Evolutionary conservation across 64 coral and sea anemone species (phyloP).

Genomic region (Catalaphyllia jardinei): DNA sequence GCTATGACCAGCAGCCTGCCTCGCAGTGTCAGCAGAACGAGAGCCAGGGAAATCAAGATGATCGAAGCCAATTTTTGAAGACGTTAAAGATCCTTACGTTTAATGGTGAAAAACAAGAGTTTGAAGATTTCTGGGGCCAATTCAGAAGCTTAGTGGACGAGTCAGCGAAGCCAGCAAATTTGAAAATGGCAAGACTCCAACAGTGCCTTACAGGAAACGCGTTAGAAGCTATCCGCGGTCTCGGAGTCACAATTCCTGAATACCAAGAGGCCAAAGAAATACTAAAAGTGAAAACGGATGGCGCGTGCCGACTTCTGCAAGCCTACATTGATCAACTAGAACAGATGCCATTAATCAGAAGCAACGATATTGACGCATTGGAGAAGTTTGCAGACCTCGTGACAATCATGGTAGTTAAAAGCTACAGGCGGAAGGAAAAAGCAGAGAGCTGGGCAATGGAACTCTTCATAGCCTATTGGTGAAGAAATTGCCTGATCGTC

Average conservation of each 20-base stretch:
- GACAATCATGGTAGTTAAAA: neutral
- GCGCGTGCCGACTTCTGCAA: neutral
- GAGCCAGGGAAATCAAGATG: neutral
- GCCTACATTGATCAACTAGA: slow-evolving; percentile 63
- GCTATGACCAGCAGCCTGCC: neutral
- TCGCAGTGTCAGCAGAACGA: neutral
- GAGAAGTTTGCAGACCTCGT: slow-evolving; percentile 62
- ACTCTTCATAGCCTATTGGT: neutral
- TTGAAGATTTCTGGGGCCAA: slow-evolving; percentile 33
- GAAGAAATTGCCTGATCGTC: slow-evolving; percentile 34
- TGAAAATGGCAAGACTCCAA: slow-evolving; percentile 54
- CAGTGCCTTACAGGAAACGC: neutral
- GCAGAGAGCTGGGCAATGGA: slow-evolving; percentile 53
- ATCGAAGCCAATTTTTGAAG: neutral
- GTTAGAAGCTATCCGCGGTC: slow-evolving; percentile 1
- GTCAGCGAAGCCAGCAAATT: slow-evolving; percentile 11
- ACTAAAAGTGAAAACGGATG: neutral
- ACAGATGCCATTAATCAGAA: slow-evolving; percentile 13
- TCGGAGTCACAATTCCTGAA: slow-evolving; percentile 20
- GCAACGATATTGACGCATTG: slow-evolving; percentile 29
- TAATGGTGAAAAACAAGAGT: slow-evolving; percentile 25
- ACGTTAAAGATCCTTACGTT: slow-evolving; percentile 4
- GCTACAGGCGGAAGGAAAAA: slow-evolving; percentile 8
- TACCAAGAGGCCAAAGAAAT: slow-evolving; percentile 66
- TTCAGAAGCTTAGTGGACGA: slow-evolving; percentile 49